Evolutionary conservation across 92 coral and sea anemone species (phyloP), one percentile per base, ranked within the genome.

Genomic region (Pocillopora grandis): DNA sequence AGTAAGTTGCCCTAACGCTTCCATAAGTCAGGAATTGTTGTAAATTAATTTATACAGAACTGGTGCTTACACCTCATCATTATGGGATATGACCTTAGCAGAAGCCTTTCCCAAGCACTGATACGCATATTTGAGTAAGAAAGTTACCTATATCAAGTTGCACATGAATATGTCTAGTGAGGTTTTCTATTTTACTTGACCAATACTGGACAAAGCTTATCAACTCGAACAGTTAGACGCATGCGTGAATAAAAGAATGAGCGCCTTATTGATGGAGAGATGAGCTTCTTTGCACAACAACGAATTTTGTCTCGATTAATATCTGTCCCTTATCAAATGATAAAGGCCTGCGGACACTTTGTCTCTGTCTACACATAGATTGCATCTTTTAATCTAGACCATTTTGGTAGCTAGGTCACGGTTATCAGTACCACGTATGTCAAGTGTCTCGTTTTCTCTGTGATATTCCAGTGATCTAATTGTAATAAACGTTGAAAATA

Each of bases 1-100:
- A 21, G 56, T 36, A 80, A 68, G 66, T 80, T 69, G 62, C 76
- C 76, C 73, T 65, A 55, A 70, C 68, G 76, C 76, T 59, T 80
- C 85, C 76, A n/a, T 12, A 11, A 9, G 2, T 0, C 5, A 15
- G 0, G 1, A 1, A 11, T 9, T 5, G 49, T 27, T 10, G 14
- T 12, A 67, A 10, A 5, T 52, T 56, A 56, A 35, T 80, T 68
- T 80, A 70, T 10, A 80, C 52, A 1, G 37, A 23, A 16, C 20
- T 1, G 58, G 10, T 71, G 19, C 14, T 19, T 17, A 17, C 12
- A 8, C n/a, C 77, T 69, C 12, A 71, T 16, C 85, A 81, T 71
- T 71, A 57, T 81, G 84, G 84, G 63, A 68, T 4, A 13, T 15
- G 18, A 59, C 13, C 14, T 59, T 2, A 16, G 62, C 18, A 42